Evolutionary conservation across 2,888 invertebrate species (phyloP), one percentile per base, ranked within the genome.

Genomic region (Conus canariensis): DNA sequence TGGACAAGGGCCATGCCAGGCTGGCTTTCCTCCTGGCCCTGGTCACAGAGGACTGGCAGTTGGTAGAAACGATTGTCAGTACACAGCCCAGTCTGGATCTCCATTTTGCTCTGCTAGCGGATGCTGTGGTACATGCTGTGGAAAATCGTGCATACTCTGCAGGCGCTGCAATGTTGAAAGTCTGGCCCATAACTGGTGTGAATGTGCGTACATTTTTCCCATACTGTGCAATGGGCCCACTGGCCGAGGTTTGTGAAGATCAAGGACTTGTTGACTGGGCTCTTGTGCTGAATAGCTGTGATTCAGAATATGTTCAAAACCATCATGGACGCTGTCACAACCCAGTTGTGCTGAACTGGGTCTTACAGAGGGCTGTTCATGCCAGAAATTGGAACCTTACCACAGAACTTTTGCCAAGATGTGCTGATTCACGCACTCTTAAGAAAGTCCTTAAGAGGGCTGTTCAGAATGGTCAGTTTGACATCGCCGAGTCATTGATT

Each of bases 241-340:
- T 85, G 60, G 85, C 60, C 14, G 16, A 25, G 22, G 85, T 16
- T 9, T 85, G 85, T 85, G 60, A 60, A 60, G 8, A 85, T 10
- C 25, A 60, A 60, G 85, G 85, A n/a, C 85, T 85, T 12, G 9
- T 25, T 9, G 85, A 85, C n/a, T 60, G 60, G 85, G 60, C 85
- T 12, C 25, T 60, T 25, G 7, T n/a, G 19, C n/a, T 85, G 85
- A 4, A n/a, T 4, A 25, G 12, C 7, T 6, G 12, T 85, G 25
- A 85, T 19, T 12, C 7, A 60, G 14, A 14, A 9, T 85, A 59
- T 22, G 22, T 85, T 9, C 9, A 12, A 25, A 14, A 85, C 10
- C 59, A 85, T n/a, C 85, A 60, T 25, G n/a, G 25, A 25, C 16
- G n/a, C 7, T 85, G 85, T 25, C 85, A 85, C 4, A 60, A 85